These are phyloP conservation scores for Bathynomus jamesi DNA, from an alignment of 1,140 invertebrate species.

Conservation along the genomic window DNA sequence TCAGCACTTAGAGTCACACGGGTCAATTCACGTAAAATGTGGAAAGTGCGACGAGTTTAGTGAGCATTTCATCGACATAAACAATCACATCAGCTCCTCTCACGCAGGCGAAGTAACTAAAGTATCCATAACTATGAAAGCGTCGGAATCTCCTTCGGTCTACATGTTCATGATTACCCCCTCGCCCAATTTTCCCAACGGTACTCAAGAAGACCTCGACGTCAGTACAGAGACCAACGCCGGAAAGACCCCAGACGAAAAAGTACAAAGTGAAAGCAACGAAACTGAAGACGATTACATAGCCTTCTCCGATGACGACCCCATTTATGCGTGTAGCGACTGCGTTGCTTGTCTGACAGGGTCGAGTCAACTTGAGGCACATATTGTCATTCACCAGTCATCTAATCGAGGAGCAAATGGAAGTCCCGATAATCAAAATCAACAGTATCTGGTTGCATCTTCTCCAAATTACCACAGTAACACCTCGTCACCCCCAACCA, in stretches of 20 bases:
- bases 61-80: conserved; percentile 3
- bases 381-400: conserved; percentile 17
- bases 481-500: conserved; percentile 4
- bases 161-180: neutral
- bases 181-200: neutral
- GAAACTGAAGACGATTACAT: neutral
- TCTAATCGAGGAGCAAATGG: neutral
- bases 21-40: conserved; percentile 17
- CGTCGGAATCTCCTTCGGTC: conserved; percentile 3
- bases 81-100: conserved; percentile 14
- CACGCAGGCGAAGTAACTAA: conserved; percentile 11
- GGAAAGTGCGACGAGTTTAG: conserved; percentile 15
- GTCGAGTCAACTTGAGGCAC: conserved; percentile 26
- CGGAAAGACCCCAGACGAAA: neutral
- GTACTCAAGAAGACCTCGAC: neutral
- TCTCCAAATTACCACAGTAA: neutral
- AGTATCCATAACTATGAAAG: conserved; percentile 13
- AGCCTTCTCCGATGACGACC: conserved; percentile 3
- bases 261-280: neutral
- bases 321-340: conserved; percentile 28
- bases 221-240: neutral
- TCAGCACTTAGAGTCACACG: conserved; percentile 22
- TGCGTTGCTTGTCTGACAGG: conserved; percentile 20
- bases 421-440: no score
- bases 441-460: neutral